Evolutionary conservation across 2,888 invertebrate species (phyloP).

Genomic region (Platycnemis pennipes): DNA sequence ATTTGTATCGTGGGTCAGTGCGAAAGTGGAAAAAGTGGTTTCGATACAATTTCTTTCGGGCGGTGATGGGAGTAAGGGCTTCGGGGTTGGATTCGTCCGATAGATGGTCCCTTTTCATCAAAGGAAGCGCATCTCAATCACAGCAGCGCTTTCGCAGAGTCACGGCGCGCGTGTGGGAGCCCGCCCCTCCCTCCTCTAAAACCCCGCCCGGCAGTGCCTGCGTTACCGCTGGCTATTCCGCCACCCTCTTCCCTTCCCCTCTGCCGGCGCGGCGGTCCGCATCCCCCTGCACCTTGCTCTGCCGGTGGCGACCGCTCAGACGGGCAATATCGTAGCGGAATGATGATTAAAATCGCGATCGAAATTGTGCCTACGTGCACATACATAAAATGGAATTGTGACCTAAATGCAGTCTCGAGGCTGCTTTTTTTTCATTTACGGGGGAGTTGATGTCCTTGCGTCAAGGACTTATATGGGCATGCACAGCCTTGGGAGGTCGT

Average conservation of each 20-base stretch:
- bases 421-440: not conserved
- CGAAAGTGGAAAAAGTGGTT: not conserved
- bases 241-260: not conserved
- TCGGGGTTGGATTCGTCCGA: not conserved
- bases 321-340: not conserved
- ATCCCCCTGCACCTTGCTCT: not conserved
- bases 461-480: constrained; percentile 5
- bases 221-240: not conserved
- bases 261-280: not conserved
- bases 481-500: constrained; percentile 34
- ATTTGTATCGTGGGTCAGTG: not conserved
- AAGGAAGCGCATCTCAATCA: not conserved
- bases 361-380: constrained; percentile 21
- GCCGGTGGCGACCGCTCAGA: not conserved
- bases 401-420: constrained; percentile 35
- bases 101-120: not conserved
- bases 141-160: constrained; percentile 18
- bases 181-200: not conserved
- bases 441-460: constrained; percentile 47
- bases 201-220: too few species aligned
- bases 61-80: not conserved
- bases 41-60: not conserved
- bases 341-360: constrained; percentile 25
- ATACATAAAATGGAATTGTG: constrained; percentile 32
- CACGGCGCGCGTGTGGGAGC: not conserved